Base-by-base conservation (phyloP, 1,140 invertebrate genomes). In the Philaenus spumarius region DNA sequence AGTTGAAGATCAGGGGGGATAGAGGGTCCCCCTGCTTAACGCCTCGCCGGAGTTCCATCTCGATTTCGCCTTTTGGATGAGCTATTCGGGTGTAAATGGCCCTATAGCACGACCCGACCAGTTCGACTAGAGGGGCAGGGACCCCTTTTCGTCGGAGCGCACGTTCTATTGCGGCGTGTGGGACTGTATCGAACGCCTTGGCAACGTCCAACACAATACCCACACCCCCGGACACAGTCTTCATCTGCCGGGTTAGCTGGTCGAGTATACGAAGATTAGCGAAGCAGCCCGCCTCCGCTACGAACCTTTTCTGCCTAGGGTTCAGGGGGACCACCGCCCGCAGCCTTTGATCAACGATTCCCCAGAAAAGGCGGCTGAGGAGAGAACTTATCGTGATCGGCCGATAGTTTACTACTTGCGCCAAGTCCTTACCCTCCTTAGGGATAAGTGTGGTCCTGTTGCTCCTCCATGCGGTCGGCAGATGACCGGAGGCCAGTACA, bases 121-220 rank as follows among this genome's bases (percentile, higher is more conserved):
- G 22, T 1, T 15, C 0, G 0, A 62, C 39, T 0, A 39, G 53
- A 11, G 12, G 12, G 20, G 30, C n/a, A 51, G 46, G 46, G 22
- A 48, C n/a, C n/a, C n/a, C n/a, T n/a, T n/a, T n/a, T n/a, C n/a
- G n/a, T n/a, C n/a, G n/a, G n/a, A n/a, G n/a, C 46, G 61, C 60
- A 0, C 50, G 24, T 0, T 53, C 0, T 0, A 71, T 55, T 0
- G 69, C 54, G 0, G n/a, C n/a, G n/a, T n/a, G n/a, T n/a, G n/a
- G n/a, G n/a, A n/a, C n/a, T n/a, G n/a, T n/a, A n/a, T n/a, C 72
- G 46, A 76, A 76, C 0, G 70, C 68, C 22, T 66, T 67, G 17
- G 51, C 45, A 0, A 67, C 22, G 22, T 70, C 71, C 12, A 70
- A 22, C 15, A 59, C 63, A 35, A 64, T 62, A 20, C 59, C 60